Conservation (phyloP, 2,888 invertebrate genomes). For the Syrphus vitripennis region DNA sequence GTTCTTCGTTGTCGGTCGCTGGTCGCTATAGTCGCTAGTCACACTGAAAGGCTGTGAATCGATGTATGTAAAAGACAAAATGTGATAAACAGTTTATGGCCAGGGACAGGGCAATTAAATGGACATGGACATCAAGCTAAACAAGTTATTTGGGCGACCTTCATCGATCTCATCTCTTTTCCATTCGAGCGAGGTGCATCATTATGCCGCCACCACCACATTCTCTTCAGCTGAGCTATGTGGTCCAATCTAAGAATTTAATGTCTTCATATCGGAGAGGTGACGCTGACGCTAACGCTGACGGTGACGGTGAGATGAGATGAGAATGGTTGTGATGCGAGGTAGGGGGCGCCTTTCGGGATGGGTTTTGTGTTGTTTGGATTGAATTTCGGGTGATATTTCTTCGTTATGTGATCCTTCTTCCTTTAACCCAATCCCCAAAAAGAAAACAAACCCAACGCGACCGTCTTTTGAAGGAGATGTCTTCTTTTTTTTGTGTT, state of each 20-base stretch:
- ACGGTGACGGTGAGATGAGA: not conserved
- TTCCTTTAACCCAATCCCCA: not conserved
- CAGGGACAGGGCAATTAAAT: constrained; percentile 61
- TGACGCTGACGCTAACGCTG: no score
- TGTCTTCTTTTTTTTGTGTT: constrained; percentile 15
- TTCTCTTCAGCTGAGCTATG: constrained; percentile 20
- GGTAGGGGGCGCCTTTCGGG: constrained; percentile 32
- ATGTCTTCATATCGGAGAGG: constrained; percentile 64
- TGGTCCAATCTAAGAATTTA: constrained; percentile 18
- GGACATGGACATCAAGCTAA: constrained; percentile 67
- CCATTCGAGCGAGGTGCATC: constrained; percentile 27
- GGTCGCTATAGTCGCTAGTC: not conserved
- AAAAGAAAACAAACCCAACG: not conserved
- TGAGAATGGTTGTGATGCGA: constrained; percentile 5
- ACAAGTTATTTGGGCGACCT: constrained; percentile 69
- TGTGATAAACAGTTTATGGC: constrained; percentile 69
- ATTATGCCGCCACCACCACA: not conserved
- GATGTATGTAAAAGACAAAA: constrained; percentile 52
- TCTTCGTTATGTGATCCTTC: constrained; percentile 61
- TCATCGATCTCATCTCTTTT: constrained; percentile 57
- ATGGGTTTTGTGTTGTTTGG: constrained; percentile 47
- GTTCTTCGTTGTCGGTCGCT: not conserved
- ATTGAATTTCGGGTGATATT: constrained; percentile 60
- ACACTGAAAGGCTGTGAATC: not conserved
- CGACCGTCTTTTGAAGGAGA: not conserved